A percentile compares a stretch with the other conserved stretches of the same genome.
These are phyloP conservation scores for Brachionus koreanus DNA, from an alignment of 1,140 invertebrate species.

Conservation along the genomic window DNA sequence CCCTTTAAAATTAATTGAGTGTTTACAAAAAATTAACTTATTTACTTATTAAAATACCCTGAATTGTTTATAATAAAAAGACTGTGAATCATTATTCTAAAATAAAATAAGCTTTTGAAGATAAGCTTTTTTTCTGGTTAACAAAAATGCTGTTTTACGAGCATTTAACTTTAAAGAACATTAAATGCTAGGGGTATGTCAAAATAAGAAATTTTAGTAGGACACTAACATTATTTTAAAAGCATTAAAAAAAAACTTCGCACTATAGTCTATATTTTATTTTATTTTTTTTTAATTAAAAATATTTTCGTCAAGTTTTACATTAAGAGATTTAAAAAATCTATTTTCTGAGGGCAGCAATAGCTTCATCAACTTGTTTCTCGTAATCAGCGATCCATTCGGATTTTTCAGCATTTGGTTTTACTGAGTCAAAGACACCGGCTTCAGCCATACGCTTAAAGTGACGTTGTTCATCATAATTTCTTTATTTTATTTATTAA, in stretches of 20 bases:
- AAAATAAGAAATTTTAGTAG: background rate
- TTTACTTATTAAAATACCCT: conserved; percentile 66
- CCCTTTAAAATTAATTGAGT: conserved; percentile 65
- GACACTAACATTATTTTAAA: background rate
- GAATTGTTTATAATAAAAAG: conserved; percentile 91
- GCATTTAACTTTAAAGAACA: background rate
- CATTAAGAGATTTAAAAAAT: conserved; percentile 11
- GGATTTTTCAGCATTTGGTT: conserved; percentile 26
- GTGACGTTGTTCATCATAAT: conserved; percentile 35
- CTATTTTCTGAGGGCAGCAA: conserved; percentile 44
- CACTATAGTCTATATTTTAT: background rate
- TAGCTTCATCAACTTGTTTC: conserved; percentile 43
- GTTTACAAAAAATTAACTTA: conserved; percentile 33
- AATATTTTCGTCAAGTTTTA: conserved; percentile 16
- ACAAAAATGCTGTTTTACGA: conserved; percentile 36
- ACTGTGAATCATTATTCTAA: conserved; percentile 82
- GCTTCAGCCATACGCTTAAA: conserved; percentile 42
- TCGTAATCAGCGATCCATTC: conserved; percentile 44
- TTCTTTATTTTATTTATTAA: too few species aligned
- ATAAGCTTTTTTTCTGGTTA: background rate
- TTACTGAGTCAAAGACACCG: conserved; percentile 43
- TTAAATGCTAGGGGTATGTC: background rate
- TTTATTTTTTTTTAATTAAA: conserved; percentile 22
- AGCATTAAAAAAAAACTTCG: background rate
- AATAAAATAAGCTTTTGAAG: background rate